A percentile compares a stretch with the other conserved stretches of the same genome.
These are phyloP conservation scores for Artemia franciscana DNA, from an alignment of 1,140 invertebrate species.

Conservation along the genomic window DNA sequence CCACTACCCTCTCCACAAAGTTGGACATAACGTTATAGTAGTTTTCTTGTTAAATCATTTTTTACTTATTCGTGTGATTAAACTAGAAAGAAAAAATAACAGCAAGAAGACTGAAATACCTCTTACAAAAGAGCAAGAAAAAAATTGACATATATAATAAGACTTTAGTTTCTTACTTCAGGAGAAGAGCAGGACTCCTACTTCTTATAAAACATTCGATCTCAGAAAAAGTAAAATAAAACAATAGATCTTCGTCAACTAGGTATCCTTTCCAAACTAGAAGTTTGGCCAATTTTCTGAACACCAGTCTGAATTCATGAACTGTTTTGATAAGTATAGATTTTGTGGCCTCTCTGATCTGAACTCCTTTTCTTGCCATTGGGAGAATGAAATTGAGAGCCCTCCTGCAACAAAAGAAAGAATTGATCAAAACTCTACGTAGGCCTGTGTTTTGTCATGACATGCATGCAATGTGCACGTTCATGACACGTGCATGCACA, in stretches of 20 bases:
- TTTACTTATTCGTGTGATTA: no score
- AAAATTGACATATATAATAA: no score
- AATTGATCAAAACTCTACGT: no score
- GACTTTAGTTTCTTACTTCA: constrained; percentile 38
- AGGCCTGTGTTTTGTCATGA: no score
- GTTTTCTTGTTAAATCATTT: no score
- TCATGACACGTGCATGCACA: no score
- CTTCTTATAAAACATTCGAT: constrained; percentile 30
- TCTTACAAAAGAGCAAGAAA: no score
- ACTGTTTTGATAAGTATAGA: constrained; percentile 29
- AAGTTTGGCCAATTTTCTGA: constrained; percentile 27
- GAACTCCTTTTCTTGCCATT: constrained; percentile 31
- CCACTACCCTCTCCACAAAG: no score
- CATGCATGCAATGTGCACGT: no score
- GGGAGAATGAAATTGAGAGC: constrained; percentile 29
- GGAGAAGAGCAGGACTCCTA: constrained; percentile 22
- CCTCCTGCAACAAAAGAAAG: constrained; percentile 19
- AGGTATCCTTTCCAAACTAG: constrained; percentile 34
- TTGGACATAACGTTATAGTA: no score
- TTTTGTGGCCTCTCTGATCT: constrained; percentile 38
- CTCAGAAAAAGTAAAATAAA: constrained; percentile 40
- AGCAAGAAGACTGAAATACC: no score
- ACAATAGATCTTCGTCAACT: constrained; percentile 37
- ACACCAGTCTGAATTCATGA: constrained; percentile 34
- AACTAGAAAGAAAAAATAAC: no score